Conservation (phyloP, 2,888 invertebrate genomes). For the Rhingia rostrata region DNA sequence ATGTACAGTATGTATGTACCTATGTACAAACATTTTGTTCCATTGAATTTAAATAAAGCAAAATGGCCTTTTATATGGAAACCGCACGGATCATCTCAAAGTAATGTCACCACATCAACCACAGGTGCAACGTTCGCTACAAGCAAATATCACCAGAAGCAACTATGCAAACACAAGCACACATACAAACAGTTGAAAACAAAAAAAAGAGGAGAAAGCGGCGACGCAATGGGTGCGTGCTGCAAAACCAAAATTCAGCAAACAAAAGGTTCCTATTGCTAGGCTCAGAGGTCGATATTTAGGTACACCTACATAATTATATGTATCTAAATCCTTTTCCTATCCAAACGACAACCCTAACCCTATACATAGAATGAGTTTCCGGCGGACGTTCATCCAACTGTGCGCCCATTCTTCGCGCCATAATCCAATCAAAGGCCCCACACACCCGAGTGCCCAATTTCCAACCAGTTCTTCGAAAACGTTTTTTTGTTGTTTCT, state of each 20-base stretch:
- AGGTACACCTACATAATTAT: not conserved
- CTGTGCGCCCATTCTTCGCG: slow-evolving; percentile 26
- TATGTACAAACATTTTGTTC: not conserved
- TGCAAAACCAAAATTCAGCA: slow-evolving; percentile 15
- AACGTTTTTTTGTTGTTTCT: slow-evolving; percentile 6
- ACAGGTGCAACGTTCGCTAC: slow-evolving; percentile 28
- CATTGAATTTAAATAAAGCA: slow-evolving; percentile 2
- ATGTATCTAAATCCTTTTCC: not conserved
- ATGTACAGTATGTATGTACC: too few species aligned
- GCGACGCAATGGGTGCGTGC: slow-evolving; percentile 14
- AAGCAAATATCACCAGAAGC: not conserved
- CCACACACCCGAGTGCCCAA: slow-evolving; percentile 15
- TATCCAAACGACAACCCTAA: not conserved
- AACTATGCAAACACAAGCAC: not conserved
- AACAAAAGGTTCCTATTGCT: not conserved
- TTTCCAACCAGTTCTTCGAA: slow-evolving; percentile 34
- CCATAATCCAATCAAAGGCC: slow-evolving; percentile 44
- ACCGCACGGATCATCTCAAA: slow-evolving; percentile 34
- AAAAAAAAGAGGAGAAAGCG: slow-evolving; percentile 33
- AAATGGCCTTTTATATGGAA: not conserved
- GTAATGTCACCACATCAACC: slow-evolving; percentile 20
- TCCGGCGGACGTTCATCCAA: slow-evolving; percentile 51
- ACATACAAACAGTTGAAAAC: not conserved
- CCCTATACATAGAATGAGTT: slow-evolving; percentile 28
- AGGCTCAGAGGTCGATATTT: not conserved